Base-by-base conservation (phyloP, 2,113 vertebrate species). In the Andinoacara biseriatus region DNA sequence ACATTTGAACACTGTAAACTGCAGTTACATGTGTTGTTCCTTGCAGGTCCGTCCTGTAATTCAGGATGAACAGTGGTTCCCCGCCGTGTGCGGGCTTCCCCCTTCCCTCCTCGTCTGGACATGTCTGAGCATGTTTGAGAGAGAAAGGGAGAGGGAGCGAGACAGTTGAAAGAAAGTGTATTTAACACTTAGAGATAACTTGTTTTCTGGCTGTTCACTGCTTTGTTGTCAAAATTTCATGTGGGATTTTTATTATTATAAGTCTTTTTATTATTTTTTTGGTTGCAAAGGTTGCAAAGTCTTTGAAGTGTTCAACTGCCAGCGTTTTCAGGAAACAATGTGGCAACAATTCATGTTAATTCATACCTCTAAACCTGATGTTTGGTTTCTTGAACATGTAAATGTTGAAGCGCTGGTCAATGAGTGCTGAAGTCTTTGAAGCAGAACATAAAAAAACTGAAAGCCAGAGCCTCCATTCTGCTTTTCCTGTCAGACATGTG, bases 111-210 rank as follows among this genome's bases (percentile, higher is more conserved):
- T 89, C 7, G 92, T 86, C 84, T 76, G 69, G 49, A 46, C 90
- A 90, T 90, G 89, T 91, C 81, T 75, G 63, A 46, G 33, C 89
- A 89, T 89, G 86, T 91, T 29, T 7, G 14, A 75, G 33, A 62
- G 67, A 22, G 56, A 22, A 33, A 58, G 69, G 11, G 2, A 20
- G 2, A 20, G 72, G 13, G 52, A 3, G 54, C 6, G 9, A 4
- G 74, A 10, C 58, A 18, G 22, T 18, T 52, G 15, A 29, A 69
- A 69, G 65, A 20, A 69, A 69, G 17, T 72, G 5, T 52, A 31
- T 69, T 69, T 69, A 69, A 69, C 65, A 31, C 63, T 87, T 40
- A 40, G 3, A 75, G 20, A n/a, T 11, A 80, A 69, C 52, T 14
- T 38, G n/a, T 58, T 33, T 78, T 35, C 38, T n/a, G 78, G 49